Evolutionary conservation across 2,797 vertebrate species (phyloP), one percentile per base, ranked within the genome.

Genomic region (Podargus strigoides): DNA sequence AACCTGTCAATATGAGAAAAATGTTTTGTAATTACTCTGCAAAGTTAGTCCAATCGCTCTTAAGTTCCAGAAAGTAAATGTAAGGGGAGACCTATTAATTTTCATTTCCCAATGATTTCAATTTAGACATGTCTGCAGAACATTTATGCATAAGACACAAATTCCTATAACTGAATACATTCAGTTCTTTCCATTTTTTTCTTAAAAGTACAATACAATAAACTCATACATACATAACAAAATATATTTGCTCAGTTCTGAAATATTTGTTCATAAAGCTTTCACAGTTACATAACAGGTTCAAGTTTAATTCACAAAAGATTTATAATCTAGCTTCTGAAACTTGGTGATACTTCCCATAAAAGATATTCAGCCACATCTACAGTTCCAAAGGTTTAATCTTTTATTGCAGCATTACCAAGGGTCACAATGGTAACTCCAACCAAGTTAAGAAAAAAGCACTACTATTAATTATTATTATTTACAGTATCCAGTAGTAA

Each of bases 381-480:
- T 73, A 66, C 44, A 55, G 83, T 79, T 87, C 74, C 68, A 76
- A 88, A 89, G 49, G 63, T 69, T 90, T 66, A 47, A 69, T 59
- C 74, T 85, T 84, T 87, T 76, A 85, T 27, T 94, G 85, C 52
- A 87, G 53, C 58, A 49, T 85, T 90, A 90, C 34, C 41, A 87
- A 70, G 36, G 74, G 60, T 94, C 86, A 76, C 1, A 5, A 36
- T 37, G 60, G 64, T 24, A 86, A 74, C 9, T 10, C 49, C 67
- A 70, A 59, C 23, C 67, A 93, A 92, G 70, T 75, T 41, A 79
- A 34, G 37, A 70, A 92, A 81, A 87, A 36, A 70, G 36, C 30
- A 69, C 32, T 86, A 70, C 70, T 46, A 93, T 87, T 79, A 85
- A 91, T 90, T 94, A 85, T 86, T 89, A 70, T 73, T 94, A 75